These are phyloP conservation scores for Perodicticus potto DNA, from an alignment of 2,797 vertebrate genomes.

Conservation along the genomic window DNA sequence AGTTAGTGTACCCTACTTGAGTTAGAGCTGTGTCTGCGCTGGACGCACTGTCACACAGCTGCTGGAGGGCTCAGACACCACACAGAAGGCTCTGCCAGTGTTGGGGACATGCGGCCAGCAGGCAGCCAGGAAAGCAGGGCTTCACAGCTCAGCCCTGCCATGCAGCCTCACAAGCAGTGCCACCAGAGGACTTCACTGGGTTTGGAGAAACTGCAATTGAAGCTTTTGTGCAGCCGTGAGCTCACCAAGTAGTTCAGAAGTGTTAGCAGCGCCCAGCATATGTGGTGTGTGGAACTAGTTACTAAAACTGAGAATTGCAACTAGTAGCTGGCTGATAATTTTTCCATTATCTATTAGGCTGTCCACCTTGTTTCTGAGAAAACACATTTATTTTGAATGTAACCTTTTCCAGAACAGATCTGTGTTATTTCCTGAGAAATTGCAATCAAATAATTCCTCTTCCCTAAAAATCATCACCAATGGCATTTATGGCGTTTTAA, in stretches of 20 bases:
- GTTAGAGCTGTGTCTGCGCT: neutral
- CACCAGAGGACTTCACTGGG: neutral
- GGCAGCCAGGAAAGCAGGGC: neutral
- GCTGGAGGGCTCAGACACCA: neutral
- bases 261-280: no score
- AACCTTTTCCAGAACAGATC: neutral
- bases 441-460: neutral
- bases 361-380: conserved; percentile 19
- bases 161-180: neutral
- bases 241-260: neutral
- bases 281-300: neutral
- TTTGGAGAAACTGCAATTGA: neutral
- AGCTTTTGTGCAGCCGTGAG: neutral
- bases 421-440: conserved; percentile 54
- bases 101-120: neutral
- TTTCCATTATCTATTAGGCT: neutral
- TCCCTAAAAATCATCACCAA: neutral
- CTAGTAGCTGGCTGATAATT: neutral
- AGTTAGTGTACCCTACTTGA: no score
- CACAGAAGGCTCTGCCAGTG: neutral
- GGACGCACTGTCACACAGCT: neutral
- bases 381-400: conserved; percentile 8
- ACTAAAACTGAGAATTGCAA: neutral
- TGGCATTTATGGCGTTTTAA: conserved; percentile 6
- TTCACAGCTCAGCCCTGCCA: neutral